Base-by-base conservation (phyloP, 2,113 vertebrate species). In the Dendrocopos noguchii region DNA sequence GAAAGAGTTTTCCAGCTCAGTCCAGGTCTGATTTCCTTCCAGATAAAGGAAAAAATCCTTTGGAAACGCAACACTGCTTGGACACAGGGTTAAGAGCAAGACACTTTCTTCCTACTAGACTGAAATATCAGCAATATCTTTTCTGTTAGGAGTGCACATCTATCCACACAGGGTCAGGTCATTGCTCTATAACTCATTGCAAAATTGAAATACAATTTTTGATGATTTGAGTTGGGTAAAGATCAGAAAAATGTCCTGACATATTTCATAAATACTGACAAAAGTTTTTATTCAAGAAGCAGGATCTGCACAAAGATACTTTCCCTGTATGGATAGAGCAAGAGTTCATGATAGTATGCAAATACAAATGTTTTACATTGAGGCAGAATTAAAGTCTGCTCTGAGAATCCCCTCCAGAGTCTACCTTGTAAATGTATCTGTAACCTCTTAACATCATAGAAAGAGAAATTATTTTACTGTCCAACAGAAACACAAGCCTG, bases 171-270 rank as follows among this genome's bases (percentile, higher is more conserved):
- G 72, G 76, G 55, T 76, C 56, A 68, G 47, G 34, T 57, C 75
- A 31, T 27, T 33, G 29, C 24, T 84, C 57, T 61, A n/a, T 68
- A 66, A 76, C 28, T 74, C 46, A 75, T 76, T 53, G 77, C 76
- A 89, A 84, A 94, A 91, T 1, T 70, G 42, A 91, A 94, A 94
- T 85, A 42, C 16, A 82, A 12, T 80, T 72, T 88, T 89, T 88
- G 63, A 42, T 66, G 64, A 72, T 81, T 61, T 63, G 44, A 42
- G n/a, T 16, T 71, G 11, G 8, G 8, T 59, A 70, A 88, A n/a
- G 52, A 80, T 81, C 63, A 73, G 63, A 80, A 85, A 67, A 71
- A 44, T 44, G n/a, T 50, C 14, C 50, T 46, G 61, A 63, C 14
- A 34, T 1, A 3, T 84, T 83, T 34, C 7, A 63, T 77, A 77